phyloP scores from a whole-genome alignment of 2,888 invertebrate genomes.

The Anoplius nigerrimus region DNA sequence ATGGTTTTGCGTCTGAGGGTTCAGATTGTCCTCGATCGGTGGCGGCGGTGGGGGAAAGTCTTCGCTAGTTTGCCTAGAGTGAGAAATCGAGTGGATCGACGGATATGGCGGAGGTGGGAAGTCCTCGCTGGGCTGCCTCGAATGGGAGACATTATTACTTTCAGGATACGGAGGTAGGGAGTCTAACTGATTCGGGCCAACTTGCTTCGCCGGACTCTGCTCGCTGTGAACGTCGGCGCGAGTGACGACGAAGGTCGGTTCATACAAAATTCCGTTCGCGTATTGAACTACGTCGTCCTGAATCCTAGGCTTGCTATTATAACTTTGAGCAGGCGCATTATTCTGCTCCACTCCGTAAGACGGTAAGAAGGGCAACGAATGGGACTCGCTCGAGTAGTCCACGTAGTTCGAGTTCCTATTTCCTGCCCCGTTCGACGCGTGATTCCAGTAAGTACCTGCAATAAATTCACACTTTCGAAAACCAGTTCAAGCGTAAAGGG shows the following conservation, averaged over 20 bases:
- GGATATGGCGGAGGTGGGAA: slow-evolving; percentile 86
- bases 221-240: slow-evolving; percentile 91
- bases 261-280: slow-evolving; percentile 74
- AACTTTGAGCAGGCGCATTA: slow-evolving; percentile 44
- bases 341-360: slow-evolving; percentile 76
- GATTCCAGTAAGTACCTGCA: slow-evolving; percentile 62
- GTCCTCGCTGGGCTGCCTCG: slow-evolving; percentile 77
- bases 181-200: slow-evolving; percentile 71
- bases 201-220: slow-evolving; percentile 79
- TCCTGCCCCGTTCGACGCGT: slow-evolving; percentile 54
- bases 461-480: too few species aligned
- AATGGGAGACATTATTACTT: slow-evolving; percentile 74
- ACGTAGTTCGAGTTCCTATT: slow-evolving; percentile 59
- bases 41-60: slow-evolving; percentile 94
- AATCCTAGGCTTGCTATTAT: slow-evolving; percentile 66
- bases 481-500: too few species aligned
- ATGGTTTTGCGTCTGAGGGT: not conserved
- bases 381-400: slow-evolving; percentile 77
- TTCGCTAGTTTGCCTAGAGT: slow-evolving; percentile 91
- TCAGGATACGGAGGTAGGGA: slow-evolving; percentile 77
- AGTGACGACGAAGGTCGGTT: slow-evolving; percentile 81
- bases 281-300: slow-evolving; percentile 76
- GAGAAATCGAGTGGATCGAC: slow-evolving; percentile 84
- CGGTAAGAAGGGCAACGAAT: slow-evolving; percentile 80
- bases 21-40: slow-evolving; percentile 80